phyloP scores from a whole-genome alignment of 2,888 invertebrate genomes.

The Ochropleura leucogaster region DNA sequence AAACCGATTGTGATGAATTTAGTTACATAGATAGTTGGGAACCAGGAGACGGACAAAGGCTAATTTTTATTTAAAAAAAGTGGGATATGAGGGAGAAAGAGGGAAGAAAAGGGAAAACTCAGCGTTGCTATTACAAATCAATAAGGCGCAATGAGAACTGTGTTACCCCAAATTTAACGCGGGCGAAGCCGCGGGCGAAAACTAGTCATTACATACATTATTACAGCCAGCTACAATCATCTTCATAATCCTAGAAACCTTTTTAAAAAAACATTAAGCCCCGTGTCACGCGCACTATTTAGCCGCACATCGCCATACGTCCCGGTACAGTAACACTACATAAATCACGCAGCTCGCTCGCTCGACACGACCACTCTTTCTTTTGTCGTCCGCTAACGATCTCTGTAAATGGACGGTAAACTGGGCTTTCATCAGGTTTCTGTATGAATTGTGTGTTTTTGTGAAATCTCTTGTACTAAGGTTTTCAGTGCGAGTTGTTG shows the following conservation, averaged over 20 bases:
- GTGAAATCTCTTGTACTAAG: constrained; percentile 2
- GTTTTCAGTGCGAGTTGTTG: background rate
- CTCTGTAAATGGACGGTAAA: constrained; percentile 58
- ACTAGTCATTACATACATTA: background rate
- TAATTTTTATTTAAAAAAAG: too few species aligned
- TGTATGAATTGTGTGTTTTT: constrained; percentile 41
- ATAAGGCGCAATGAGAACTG: too few species aligned
- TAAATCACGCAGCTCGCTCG: constrained; percentile 61
- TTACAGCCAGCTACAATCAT: background rate
- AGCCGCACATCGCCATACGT: constrained; percentile 12
- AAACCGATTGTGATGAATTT: too few species aligned
- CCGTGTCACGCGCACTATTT: constrained; percentile 23
- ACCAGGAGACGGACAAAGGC: too few species aligned
- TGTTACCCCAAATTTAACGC: too few species aligned
- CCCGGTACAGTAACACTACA: constrained; percentile 46
- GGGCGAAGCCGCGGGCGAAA: too few species aligned
- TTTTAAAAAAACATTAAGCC: constrained; percentile 23
- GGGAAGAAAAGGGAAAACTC: too few species aligned
- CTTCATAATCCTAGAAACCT: background rate
- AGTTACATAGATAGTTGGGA: too few species aligned
- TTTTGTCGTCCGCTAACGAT: constrained; percentile 61
- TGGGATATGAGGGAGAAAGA: too few species aligned
- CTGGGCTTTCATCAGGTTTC: constrained; percentile 42
- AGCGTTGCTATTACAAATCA: too few species aligned
- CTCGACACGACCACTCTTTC: constrained; percentile 48